These are phyloP conservation scores for Stenotaenia linearis DNA, from an alignment of 2,888 invertebrate genomes.

Conservation along the genomic window DNA sequence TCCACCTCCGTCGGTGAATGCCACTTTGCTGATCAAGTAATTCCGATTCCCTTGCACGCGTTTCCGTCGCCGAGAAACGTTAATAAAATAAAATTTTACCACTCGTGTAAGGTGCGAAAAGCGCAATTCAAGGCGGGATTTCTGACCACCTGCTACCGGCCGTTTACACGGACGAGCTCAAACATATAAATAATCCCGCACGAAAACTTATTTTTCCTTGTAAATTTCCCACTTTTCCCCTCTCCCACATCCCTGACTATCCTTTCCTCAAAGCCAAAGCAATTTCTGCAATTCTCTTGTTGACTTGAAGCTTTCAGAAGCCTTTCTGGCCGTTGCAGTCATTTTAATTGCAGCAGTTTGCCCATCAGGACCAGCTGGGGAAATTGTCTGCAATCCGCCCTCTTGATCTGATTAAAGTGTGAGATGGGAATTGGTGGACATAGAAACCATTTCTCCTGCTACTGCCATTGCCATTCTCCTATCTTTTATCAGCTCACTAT, in stretches of 20 bases:
- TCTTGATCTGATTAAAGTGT: constrained; percentile 26
- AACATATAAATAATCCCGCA: constrained; percentile 13
- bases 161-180: constrained; percentile 5
- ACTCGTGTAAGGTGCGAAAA: constrained; percentile 21
- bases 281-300: constrained; percentile 12
- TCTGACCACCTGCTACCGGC: constrained; percentile 24
- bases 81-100: constrained; percentile 19
- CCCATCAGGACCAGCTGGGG: constrained; percentile 24
- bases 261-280: not conserved
- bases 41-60: not conserved
- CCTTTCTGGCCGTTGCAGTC: constrained; percentile 16
- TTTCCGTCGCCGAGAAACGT: constrained; percentile 2
- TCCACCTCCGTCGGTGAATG: not conserved
- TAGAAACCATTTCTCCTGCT: not conserved
- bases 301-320: not conserved
- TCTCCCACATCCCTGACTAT: not conserved
- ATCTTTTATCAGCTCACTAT: constrained; percentile 17
- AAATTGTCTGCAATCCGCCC: constrained; percentile 26
- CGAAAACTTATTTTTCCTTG: constrained; percentile 16
- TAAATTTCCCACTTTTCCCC: not conserved
- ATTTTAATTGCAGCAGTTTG: constrained; percentile 17
- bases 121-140: constrained; percentile 20
- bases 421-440: constrained; percentile 24
- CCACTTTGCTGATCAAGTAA: constrained; percentile 2
- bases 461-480: constrained; percentile 6